Base-by-base conservation (phyloP, 2,113 vertebrate genomes). In the Taxidea taxus region DNA sequence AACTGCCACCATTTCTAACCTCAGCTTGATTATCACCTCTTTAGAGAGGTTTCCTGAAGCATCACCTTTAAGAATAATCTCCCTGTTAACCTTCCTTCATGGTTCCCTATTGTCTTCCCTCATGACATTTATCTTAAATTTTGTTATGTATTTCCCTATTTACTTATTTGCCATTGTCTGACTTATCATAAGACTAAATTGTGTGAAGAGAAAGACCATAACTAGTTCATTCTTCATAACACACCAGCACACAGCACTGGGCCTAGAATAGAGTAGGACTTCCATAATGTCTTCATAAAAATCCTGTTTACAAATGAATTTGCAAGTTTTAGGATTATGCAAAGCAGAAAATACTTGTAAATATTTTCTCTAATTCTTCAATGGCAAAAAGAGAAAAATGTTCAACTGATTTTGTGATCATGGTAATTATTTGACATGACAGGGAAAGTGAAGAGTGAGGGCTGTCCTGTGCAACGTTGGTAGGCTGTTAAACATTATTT, bases 301-400 rank as follows among this genome's bases (percentile, higher is more conserved):
- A 81, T 39, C 18, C 62, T 75, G 20, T 47, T 94, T 74, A 81
- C 86, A 95, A 84, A 94, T 9, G 34, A 90, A 86, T 72, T 70
- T 87, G 51, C 62, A 86, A 77, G 68, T 47, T 64, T 77, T n/a
- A 87, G 51, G 34, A 34, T 20, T 60, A 47, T 34, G 9, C 25
- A 49, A 93, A 86, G 21, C 44, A 77, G 4, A 78, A 51, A 39
- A 87, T 20, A 80, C 34, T 39, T 42, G 6, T 75, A 70, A 82
- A 80, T 42, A 92, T 82, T 89, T 84, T 87, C 81, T 56, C 75
- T n/a, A 86, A 58, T 37, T 60, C 34, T 95, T 68, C 66, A 95
- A 56, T 14, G 0, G 2, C 18, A 49, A 83, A 94, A 75, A 90
- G 1, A 66, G 29, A 72, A 70, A 95, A 44, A 21, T 62, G 12